Conservation (phyloP, 53 echinoderm and acorn worm species). For the Zoroaster sp. region DNA sequence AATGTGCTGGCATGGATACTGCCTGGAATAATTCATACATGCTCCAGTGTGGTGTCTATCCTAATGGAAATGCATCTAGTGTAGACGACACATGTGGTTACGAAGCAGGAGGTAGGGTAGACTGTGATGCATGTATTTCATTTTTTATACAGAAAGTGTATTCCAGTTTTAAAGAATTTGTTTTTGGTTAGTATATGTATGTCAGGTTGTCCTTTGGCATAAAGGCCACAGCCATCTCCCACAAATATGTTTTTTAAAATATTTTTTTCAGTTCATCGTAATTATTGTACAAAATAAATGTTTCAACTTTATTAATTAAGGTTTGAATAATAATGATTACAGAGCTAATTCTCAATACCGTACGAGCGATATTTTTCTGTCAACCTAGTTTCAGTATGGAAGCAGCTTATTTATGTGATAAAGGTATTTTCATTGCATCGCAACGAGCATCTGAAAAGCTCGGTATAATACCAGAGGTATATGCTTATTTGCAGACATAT, state of each 20-base stretch:
- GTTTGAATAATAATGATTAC: too few relatives aligned
- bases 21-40: neutral
- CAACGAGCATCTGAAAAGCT: neutral
- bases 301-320: too few relatives aligned
- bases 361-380: too few relatives aligned
- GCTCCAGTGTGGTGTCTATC: neutral
- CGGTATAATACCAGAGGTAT: neutral
- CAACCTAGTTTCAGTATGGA: neutral
- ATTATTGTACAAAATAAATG: too few relatives aligned
- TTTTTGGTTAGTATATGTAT: neutral
- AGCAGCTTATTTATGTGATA: neutral
- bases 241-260: neutral
- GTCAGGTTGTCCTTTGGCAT: neutral
- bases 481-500: neutral
- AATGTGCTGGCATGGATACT: neutral
- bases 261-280: neutral
- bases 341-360: too few relatives aligned
- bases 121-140: neutral
- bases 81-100: neutral
- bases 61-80: neutral
- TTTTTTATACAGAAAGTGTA: neutral
- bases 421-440: neutral
- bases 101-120: neutral
- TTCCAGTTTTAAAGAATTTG: neutral
- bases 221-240: neutral